Percentiles rank a stretch among this genome's conserved stretches.
Conservation (phyloP, 2,888 invertebrate species). For the Craniophora ligustri region DNA sequence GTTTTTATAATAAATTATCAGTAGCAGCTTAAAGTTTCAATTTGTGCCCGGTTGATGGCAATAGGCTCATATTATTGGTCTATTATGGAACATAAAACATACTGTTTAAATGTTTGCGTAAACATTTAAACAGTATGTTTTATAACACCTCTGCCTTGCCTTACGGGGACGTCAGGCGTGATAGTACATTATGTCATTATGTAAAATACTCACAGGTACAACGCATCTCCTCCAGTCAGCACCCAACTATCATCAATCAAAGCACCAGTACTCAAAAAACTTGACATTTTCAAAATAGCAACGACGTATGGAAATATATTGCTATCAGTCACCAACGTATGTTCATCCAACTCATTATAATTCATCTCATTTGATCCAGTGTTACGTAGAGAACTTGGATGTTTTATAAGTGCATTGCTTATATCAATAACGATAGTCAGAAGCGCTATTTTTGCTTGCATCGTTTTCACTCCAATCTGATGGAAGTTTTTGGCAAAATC, state of each 20-base stretch:
- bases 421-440: neutral
- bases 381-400: neutral
- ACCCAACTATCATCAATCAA: constrained; percentile 76
- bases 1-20: no score
- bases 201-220: constrained; percentile 71
- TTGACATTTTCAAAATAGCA: constrained; percentile 70
- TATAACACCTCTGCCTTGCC: no score
- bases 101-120: no score
- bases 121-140: no score
- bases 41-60: no score
- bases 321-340: constrained; percentile 62
- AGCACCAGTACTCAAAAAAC: constrained; percentile 74
- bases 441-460: constrained; percentile 6
- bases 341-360: constrained; percentile 60
- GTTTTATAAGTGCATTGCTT: constrained; percentile 5
- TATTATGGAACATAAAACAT: neutral
- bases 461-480: neutral
- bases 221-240: constrained; percentile 73
- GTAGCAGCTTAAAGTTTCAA: no score
- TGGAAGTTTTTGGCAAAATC: neutral
- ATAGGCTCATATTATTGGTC: no score
- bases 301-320: constrained; percentile 75
- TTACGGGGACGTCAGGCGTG: no score
- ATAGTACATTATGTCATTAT: no score
- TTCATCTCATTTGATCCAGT: constrained; percentile 19